Conservation (phyloP, 1,140 invertebrate genomes). For the Calephelis nemesis region DNA sequence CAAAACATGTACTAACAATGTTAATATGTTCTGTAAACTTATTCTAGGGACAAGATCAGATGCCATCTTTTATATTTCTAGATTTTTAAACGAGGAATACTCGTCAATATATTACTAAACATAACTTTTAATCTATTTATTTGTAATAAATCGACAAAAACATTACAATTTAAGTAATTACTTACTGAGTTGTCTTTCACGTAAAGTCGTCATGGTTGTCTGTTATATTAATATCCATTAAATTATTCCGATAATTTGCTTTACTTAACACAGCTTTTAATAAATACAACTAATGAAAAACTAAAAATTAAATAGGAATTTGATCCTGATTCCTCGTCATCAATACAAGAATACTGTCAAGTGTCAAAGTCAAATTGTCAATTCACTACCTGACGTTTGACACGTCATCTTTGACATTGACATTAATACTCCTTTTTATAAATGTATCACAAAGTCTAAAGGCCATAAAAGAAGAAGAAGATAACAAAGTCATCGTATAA, state of each 20-base stretch:
- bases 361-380: slow-evolving; percentile 30
- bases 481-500: no score
- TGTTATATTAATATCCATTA: slow-evolving; percentile 27
- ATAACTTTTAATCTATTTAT: background rate
- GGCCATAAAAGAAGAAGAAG: no score
- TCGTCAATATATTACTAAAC: no score
- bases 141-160: background rate
- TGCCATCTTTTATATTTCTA: no score
- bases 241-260: slow-evolving; percentile 27
- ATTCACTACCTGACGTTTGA: slow-evolving; percentile 19
- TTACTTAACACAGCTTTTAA: background rate
- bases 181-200: slow-evolving; percentile 87
- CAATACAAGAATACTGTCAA: slow-evolving; percentile 13
- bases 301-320: slow-evolving; percentile 6
- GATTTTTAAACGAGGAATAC: no score
- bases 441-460: no score
- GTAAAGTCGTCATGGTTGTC: slow-evolving; percentile 82
- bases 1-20: no score
- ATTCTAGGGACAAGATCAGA: no score
- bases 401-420: slow-evolving; percentile 32
- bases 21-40: no score
- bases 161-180: slow-evolving; percentile 28
- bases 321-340: slow-evolving; percentile 18
- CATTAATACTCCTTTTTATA: no score
- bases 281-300: slow-evolving; percentile 7